Base-by-base conservation (phyloP, 1,140 invertebrate genomes). In the Marisa cornuarietis region DNA sequence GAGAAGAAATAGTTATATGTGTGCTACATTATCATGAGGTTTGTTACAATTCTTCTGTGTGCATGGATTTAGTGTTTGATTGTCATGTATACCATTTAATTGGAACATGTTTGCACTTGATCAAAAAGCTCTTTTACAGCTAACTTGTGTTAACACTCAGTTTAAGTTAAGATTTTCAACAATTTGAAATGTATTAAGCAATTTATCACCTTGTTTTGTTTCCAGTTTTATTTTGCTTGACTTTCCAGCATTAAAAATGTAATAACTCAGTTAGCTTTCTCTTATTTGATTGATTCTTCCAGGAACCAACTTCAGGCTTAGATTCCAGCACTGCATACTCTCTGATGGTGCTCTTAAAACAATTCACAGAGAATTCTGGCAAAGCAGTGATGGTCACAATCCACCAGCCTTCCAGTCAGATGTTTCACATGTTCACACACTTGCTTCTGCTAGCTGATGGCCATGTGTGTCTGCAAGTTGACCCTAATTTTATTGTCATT, bases 241-340 rank as follows among this genome's bases (percentile, higher is more conserved):
- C n/a, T 68, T 58, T 26, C 58, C n/a, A 42, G 20, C 18, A 8
- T 14, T 14, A 62, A 65, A 26, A 11, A 42, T 61, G 8, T 69
- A 58, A 20, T 71, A 54, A 51, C 22, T 20, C 20, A 69, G 31
- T 42, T 42, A 42, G 31, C 31, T 4, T 42, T 42, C 31, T 42
- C 31, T 24, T 18, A n/a, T 49, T 73, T 75, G 24, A n/a, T 49
- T 69, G 71, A 3, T 81, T 63, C 71, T 78, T 84, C 7, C 85
- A 96, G 96, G 96, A 96, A 90, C 95, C 96, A 42, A 96, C 95
- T 4, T 96, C 95, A 58, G 95, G 95, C 6, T 90, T 97, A 80
- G 96, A 97, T 90, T 96, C 95, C 16, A 95, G 95, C 88, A 95
- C 95, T 75, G 95, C 96, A 18, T 93, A 94, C 81, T 94, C 93